Evolutionary conservation across 1,140 invertebrate genomes (phyloP).

Genomic region (Andrena cerasifolii): DNA sequence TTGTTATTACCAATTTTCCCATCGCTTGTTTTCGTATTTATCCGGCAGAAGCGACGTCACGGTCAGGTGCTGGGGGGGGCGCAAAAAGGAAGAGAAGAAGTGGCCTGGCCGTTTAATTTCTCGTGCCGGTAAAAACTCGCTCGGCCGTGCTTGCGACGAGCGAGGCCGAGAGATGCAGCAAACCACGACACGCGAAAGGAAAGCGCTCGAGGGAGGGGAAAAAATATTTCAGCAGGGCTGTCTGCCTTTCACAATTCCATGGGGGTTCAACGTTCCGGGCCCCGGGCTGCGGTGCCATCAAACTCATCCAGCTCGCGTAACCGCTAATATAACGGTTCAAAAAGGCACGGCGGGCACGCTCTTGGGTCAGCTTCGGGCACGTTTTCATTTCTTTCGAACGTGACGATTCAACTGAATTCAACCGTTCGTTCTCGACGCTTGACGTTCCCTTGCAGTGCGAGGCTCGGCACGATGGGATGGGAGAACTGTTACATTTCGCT

Average conservation of each 20-base stretch:
- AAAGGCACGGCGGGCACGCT: background rate
- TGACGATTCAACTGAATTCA: background rate
- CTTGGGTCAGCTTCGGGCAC: background rate
- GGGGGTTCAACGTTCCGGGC: slow-evolving; percentile 69
- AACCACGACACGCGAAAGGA: slow-evolving; percentile 31
- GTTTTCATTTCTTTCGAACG: background rate
- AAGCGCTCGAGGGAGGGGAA: slow-evolving; percentile 19
- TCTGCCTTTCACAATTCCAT: slow-evolving; percentile 70
- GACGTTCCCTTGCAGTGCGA: too few relatives aligned
- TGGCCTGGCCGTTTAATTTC: background rate
- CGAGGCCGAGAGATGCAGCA: slow-evolving; percentile 17
- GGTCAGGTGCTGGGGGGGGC: background rate
- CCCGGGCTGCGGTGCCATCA: slow-evolving; percentile 42
- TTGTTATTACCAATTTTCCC: too few relatives aligned
- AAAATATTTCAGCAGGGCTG: slow-evolving; percentile 2
- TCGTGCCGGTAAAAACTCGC: background rate
- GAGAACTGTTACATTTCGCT: too few relatives aligned
- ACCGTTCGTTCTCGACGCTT: background rate
- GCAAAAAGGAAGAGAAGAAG: background rate
- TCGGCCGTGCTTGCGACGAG: background rate
- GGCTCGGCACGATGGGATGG: too few relatives aligned
- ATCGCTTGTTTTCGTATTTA: too few relatives aligned
- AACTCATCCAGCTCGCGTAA: slow-evolving; percentile 1
- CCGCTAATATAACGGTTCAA: slow-evolving; percentile 38
- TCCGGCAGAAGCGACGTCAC: background rate